A percentile compares a stretch with the other conserved stretches of the same genome.
Conservation (phyloP, 2,113 vertebrate genomes). For the Silurus glanis region DNA sequence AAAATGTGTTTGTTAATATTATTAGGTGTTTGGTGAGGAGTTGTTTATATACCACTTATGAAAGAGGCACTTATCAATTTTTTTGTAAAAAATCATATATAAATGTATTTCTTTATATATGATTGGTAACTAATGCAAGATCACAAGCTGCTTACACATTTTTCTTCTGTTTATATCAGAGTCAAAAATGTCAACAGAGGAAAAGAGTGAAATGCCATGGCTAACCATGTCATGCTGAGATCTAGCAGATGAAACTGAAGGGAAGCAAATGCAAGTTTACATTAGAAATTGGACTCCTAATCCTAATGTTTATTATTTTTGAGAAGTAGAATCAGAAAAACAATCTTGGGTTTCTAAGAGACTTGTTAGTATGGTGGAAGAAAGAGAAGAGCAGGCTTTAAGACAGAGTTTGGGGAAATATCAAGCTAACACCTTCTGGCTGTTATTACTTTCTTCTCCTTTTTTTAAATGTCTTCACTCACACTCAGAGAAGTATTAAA, state of each 20-base stretch:
- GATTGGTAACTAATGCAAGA: background rate
- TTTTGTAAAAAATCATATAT: background rate
- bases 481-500: background rate
- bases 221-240: background rate
- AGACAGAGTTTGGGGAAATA: background rate
- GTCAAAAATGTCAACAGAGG: background rate
- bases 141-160: background rate
- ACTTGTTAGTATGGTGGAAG: background rate
- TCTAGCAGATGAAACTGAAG: background rate
- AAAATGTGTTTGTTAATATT: background rate
- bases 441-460: background rate
- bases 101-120: background rate
- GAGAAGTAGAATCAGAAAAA: background rate
- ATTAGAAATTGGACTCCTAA: background rate
- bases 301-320: conserved; percentile 12
- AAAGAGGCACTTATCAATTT: background rate
- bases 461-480: background rate
- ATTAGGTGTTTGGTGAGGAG: background rate
- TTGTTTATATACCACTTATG: background rate
- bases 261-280: background rate
- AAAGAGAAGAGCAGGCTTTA: background rate
- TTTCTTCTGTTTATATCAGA: background rate
- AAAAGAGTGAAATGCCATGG: background rate
- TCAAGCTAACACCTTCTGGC: background rate
- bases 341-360: background rate